Base-by-base conservation (phyloP, 2,797 vertebrate species). In the Clarias platycephalus region DNA sequence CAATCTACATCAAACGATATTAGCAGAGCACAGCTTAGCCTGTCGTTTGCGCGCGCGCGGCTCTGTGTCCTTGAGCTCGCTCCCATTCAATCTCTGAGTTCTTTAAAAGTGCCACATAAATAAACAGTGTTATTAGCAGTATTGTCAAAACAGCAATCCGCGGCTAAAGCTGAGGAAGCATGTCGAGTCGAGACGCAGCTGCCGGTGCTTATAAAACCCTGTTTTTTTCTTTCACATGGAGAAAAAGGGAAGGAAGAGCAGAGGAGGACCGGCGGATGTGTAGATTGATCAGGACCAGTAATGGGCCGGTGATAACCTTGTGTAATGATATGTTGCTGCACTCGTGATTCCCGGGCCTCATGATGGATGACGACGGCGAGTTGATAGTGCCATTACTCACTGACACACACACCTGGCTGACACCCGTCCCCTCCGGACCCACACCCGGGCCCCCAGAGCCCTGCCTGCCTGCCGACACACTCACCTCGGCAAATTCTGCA, bases 371-470 rank as follows among this genome's bases (percentile, higher is more conserved):
- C 94, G 93, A 95, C 94, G 93, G 96, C 95, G 93, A 95, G 94
- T 95, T 97, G 97, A 97, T 97, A 97, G 97, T 90, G 92, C 96
- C 94, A 99, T 99, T 98, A 98, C 96, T 99, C 98, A 98, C 94
- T 94, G 95, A 95, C 95, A 93, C 94, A 92, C 95, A 94, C 95
- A 95, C 95, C 95, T 94, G 94, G 93, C 95, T 95, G 95, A 95
- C 96, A 96, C 91, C 93, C 93, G 94, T 95, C 95, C 95, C 96
- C 94, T 91, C 91, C 86, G 94, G 95, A 94, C 92, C 60, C 40
- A 89, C 83, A 91, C 90, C 93, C 91, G 94, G 28, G 77, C 95
- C 93, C 95, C 93, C 90, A 90, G 93, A 94, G 94, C 92, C 93
- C 89, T 86, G 92, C 91, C 96, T 40, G 40, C 44, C 44, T 93